Evolutionary conservation across 2,113 vertebrate genomes (phyloP).

Genomic region (Erythrocebus patas): DNA sequence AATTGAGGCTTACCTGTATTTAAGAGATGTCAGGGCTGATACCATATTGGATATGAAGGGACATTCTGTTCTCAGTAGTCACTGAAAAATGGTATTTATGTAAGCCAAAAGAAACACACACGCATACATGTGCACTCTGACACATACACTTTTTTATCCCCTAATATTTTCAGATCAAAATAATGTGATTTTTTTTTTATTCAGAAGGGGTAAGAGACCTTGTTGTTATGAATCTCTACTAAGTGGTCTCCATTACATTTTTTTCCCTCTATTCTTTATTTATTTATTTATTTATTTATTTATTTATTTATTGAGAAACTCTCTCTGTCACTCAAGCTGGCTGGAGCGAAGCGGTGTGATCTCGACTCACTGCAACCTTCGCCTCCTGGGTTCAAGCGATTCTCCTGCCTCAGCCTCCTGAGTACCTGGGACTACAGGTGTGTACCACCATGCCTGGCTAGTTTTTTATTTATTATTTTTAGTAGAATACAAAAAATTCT

Average conservation of each 20-base stretch:
- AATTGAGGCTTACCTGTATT: background rate
- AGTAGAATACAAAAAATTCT: too few relatives aligned
- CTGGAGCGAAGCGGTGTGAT: too few relatives aligned
- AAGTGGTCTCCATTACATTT: background rate
- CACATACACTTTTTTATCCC: background rate
- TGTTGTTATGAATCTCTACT: background rate
- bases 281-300: too few relatives aligned
- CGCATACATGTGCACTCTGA: background rate
- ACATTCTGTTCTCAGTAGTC: background rate
- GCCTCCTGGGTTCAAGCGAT: too few relatives aligned
- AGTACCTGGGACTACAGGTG: too few relatives aligned
- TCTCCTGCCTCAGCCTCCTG: too few relatives aligned
- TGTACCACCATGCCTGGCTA: too few relatives aligned
- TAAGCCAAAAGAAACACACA: background rate
- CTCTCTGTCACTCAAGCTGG: too few relatives aligned
- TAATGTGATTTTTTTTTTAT: background rate
- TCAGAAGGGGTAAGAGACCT: background rate
- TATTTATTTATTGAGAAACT: too few relatives aligned
- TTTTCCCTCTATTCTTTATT: background rate
- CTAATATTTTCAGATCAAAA: background rate
- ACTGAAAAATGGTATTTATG: background rate
- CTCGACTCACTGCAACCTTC: too few relatives aligned
- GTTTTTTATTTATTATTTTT: too few relatives aligned
- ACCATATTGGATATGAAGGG: background rate
- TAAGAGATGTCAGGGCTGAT: background rate